Evolutionary conservation across 2,797 vertebrate species (phyloP), one percentile per base, ranked within the genome.

Genomic region (Sebastes elongatus): DNA sequence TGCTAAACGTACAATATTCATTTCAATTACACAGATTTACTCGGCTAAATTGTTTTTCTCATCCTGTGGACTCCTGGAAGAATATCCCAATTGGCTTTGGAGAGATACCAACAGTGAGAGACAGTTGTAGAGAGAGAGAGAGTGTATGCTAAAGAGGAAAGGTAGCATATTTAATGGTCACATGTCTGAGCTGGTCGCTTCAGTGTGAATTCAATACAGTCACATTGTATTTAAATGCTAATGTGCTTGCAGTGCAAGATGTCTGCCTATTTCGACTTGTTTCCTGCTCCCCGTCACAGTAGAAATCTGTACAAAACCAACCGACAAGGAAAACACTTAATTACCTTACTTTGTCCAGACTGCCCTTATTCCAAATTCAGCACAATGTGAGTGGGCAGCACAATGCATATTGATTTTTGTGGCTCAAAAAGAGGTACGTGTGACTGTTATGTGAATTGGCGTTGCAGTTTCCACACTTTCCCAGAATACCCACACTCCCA

Each of bases 371-470:
- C 73, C 61, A 67, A 76, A 90, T 91, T 88, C 86, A 84, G 85
- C 74, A 79, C 63, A 87, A 84, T 83, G 76, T 79, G 78, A 92
- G 88, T 84, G 65, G 88, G 76, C 88, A 84, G 85, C 83, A 78
- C 78, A 80, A 89, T 85, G 90, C 87, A 90, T 91, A 92, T 86
- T 85, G 86, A 93, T 94, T 92, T 92, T 90, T 82, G 62, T 80
- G 80, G 74, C 85, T 86, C 68, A 86, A 82, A 88, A 76, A 82
- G 76, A 84, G 49, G 75, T 61, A 56, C 79, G 72, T 84, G 82
- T 76, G 88, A 84, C 78, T 86, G 78, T 87, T 90, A 90, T 88
- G 69, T 63, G 74, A 89, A 93, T 86, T 73, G 81, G 74, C 52
- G 72, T 76, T 81, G 81, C 74, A 83, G 79, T 91, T 86, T 82